Evolutionary conservation across 1,140 invertebrate species (phyloP).

Genomic region (Eciton burchellii): DNA sequence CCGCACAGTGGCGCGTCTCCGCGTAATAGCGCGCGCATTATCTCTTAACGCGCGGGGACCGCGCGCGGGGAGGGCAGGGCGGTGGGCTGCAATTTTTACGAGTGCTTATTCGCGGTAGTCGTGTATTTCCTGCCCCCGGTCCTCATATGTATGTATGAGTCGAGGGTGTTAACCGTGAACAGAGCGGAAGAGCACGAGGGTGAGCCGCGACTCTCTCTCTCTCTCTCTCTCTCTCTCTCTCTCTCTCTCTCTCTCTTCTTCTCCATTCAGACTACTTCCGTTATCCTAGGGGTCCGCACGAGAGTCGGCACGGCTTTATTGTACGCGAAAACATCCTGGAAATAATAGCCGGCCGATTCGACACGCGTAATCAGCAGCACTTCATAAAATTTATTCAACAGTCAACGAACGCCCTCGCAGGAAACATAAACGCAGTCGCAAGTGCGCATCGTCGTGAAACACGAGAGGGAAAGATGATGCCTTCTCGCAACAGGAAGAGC

Average conservation of each 20-base stretch:
- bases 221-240: slow-evolving; percentile 49
- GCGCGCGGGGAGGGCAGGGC: background rate
- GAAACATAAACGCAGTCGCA: slow-evolving; percentile 5
- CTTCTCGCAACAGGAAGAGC: too few species aligned
- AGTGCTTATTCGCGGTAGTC: slow-evolving; percentile 74
- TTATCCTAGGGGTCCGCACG: slow-evolving; percentile 65
- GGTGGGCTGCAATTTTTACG: slow-evolving; percentile 71
- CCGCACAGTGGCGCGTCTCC: background rate
- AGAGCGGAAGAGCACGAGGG: slow-evolving; percentile 52
- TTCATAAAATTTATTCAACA: slow-evolving; percentile 52
- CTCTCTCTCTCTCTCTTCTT: slow-evolving; percentile 45
- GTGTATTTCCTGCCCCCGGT: slow-evolving; percentile 66
- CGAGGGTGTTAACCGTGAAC: slow-evolving; percentile 61
- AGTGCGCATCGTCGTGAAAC: background rate
- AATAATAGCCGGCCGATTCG: slow-evolving; percentile 60
- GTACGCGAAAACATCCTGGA: slow-evolving; percentile 70
- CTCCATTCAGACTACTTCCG: slow-evolving; percentile 70
- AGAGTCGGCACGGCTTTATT: slow-evolving; percentile 63
- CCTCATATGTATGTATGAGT: slow-evolving; percentile 52
- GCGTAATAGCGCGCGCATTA: slow-evolving; percentile 36
- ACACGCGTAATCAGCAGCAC: slow-evolving; percentile 59
- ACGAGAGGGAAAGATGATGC: too few species aligned
- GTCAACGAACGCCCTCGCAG: background rate
- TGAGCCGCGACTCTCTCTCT: slow-evolving; percentile 59
- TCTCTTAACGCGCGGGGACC: slow-evolving; percentile 37